Evolutionary conservation across 2,888 invertebrate species (phyloP), one percentile per base, ranked within the genome.

Genomic region (Pyralis farinalis): DNA sequence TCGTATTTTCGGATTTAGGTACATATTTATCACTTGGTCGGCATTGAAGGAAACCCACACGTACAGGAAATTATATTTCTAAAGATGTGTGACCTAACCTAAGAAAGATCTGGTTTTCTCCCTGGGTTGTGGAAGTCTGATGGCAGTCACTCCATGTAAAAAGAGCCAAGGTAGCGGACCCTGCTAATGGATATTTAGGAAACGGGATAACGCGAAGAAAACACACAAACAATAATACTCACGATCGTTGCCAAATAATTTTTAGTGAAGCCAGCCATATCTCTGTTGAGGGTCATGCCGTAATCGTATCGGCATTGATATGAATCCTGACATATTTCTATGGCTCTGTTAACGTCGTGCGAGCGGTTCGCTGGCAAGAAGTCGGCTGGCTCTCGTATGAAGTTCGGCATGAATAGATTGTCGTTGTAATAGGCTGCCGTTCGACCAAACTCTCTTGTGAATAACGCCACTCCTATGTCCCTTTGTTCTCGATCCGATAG

Each of bases 251-350:
- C 91, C 60, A 95, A 93, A 69, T 96, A 97, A 64, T 95, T 95
- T 70, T 94, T 94, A 0, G 97, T 96, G 59, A 94, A 96, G 64
- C 95, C 94, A 0, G 97, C 97, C 89, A 96, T 90, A 55, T 97
- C 96, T 50, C 94, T 89, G 72, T 96, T 94, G 1, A 96, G 80
- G 0, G 96, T 95, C 91, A 97, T 93, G 0, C 95, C 94, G 66
- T 94, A 98, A 70, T 98, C 98, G 64, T 94, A 98, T 55, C 93
- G 91, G 74, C 98, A 98, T 64, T 97, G 96, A 71, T 95, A 95
- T 0, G 94, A 94, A 39, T 94, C 93, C 34, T 94, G 94, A 59
- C 97, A 97, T 7, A 95, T 78, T 36, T 93, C 92, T 33, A 90
- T 81, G 0, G 96, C 95, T 34, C 90, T 82, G 0, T 82, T 76